Base-by-base conservation (phyloP, 2,888 invertebrate genomes). In the Ornithoptera priamus region DNA sequence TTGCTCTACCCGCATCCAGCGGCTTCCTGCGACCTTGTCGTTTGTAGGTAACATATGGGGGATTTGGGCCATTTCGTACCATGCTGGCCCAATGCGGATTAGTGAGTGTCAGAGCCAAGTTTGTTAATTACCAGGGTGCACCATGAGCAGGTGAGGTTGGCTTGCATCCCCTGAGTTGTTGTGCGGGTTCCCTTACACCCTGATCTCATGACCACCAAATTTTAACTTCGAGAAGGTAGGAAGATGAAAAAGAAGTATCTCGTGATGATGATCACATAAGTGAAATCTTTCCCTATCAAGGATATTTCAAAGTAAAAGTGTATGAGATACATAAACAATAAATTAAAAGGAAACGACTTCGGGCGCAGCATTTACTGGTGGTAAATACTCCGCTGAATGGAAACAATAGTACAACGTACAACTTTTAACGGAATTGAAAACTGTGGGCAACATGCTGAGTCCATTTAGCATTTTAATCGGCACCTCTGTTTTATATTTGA, bases 351-450 rank as follows among this genome's bases (percentile, higher is more conserved):
- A 8, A 50, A 50, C 50, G 50, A 3, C 17, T 50, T 50, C 50
- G 18, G 18, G 50, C 17, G 10, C 50, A 15, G 50, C 18, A 22
- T 6, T 57, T 8, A 10, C 6, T 57, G n/a, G 6, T 8, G 10
- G 20, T 57, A 57, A 57, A 57, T 18, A 57, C 57, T 6, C 17
- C 8, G 57, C 20, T 20, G 20, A 57, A 17, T 17, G 20, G 12
- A 57, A 57, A 57, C 57, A 57, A 57, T 57, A 57, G 20, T 57
- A 57, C 57, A n/a, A 57, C n/a, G 20, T 57, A 22, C 20, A 57
- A 57, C 53, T 57, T 57, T 57, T 57, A 57, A 57, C 57, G 20
- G 20, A 57, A 57, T 57, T 57, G 57, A 57, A 57, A 57, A 57
- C 57, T 20, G 20, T 8, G 20, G 57, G 10, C 20, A 57, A 57